Evolutionary conservation across 2,113 vertebrate genomes (phyloP), one percentile per base, ranked within the genome.

Genomic region (Marcusenius ussheri): DNA sequence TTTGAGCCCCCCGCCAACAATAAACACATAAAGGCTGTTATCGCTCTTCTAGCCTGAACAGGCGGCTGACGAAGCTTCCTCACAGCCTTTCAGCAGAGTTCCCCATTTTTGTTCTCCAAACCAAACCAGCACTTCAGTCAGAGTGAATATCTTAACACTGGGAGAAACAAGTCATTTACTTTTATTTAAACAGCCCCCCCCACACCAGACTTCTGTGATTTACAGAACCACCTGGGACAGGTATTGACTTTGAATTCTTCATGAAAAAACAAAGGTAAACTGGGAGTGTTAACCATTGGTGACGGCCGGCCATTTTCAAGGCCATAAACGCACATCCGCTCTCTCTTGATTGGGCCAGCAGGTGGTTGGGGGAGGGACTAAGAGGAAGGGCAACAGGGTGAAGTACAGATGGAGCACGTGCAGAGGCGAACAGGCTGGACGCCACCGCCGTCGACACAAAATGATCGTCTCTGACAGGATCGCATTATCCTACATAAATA

Each of bases 401-500:
- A 88, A 70, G 88, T 62, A 85, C 89, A 87, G 91, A 92, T 83
- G 87, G 89, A 89, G 89, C 83, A 74, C 80, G 77, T 83, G 58
- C 89, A 46, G 90, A 89, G 88, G 92, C 89, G 85, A 93, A 77
- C 77, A 91, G 89, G 90, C 93, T 91, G 92, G 94, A 93, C 93
- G 92, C 93, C 92, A 13, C 3, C 8, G 89, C 87, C 24, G 9
- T 62, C 56, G 8, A 62, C 8, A 66, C 91, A 93, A 93, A 93
- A 94, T 93, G 77, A 95, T 93, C 90, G 91, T 90, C 91, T 91
- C 89, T 93, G 94, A 94, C 94, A 94, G 91, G 92, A 91, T 93
- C 92, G 94, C 94, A 93, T 94, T 93, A 93, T 89, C 89, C 90
- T 89, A 93, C 93, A 91, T 94, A 95, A 96, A 95, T 91, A 94